Evolutionary conservation across 2,113 vertebrate species (phyloP).

Genomic region (Myxocyprinus asiaticus): DNA sequence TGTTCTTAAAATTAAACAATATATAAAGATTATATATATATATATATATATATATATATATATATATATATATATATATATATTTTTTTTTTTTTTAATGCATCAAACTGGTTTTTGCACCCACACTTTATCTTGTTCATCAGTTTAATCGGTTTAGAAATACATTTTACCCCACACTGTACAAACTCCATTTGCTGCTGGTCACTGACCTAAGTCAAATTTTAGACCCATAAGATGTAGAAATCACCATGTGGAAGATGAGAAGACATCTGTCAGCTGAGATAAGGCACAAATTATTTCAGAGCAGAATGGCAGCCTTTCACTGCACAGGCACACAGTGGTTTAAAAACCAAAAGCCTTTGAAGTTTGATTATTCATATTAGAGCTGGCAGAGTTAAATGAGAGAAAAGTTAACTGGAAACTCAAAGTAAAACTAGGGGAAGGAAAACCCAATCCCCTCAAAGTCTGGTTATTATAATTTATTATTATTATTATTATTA

Average conservation of each 20-base stretch:
- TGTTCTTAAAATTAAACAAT: too few relatives aligned
- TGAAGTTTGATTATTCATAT: slow-evolving; percentile 55
- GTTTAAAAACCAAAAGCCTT: slow-evolving; percentile 48
- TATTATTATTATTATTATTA: slow-evolving; percentile 44
- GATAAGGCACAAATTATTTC: slow-evolving; percentile 61
- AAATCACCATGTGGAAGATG: slow-evolving; percentile 56
- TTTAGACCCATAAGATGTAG: slow-evolving; percentile 44
- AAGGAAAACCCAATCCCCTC: slow-evolving; percentile 44
- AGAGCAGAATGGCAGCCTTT: slow-evolving; percentile 28
- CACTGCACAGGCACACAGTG: slow-evolving; percentile 31
- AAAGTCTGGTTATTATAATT: slow-evolving; percentile 65
- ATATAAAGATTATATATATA: too few relatives aligned
- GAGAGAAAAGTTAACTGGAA: slow-evolving; percentile 18
- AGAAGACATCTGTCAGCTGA: slow-evolving; percentile 55
- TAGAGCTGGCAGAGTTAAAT: slow-evolving; percentile 45
- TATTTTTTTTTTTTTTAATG: not conserved
- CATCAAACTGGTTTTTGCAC: not conserved
- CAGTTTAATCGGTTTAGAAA: not conserved
- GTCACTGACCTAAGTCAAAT: slow-evolving; percentile 48
- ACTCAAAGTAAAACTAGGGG: slow-evolving; percentile 41
- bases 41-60: too few relatives aligned
- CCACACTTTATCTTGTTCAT: not conserved
- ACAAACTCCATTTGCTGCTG: not conserved
- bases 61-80: too few relatives aligned
- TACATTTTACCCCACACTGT: not conserved